Evolutionary conservation across 2,113 vertebrate genomes (phyloP), one percentile per base, ranked within the genome.

Genomic region (Ictalurus furcatus): DNA sequence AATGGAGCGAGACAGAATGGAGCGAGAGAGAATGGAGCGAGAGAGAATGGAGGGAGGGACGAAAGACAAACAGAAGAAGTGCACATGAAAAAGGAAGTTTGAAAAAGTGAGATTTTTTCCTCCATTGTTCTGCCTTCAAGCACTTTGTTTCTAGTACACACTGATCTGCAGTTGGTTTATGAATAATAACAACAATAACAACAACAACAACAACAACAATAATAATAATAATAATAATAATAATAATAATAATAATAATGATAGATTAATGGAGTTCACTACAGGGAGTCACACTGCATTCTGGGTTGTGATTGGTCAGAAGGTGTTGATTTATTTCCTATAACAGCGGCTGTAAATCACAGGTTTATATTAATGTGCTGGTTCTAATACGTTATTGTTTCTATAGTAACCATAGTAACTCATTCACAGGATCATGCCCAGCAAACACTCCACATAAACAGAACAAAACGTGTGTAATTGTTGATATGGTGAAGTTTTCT

Each of bases 21-120:
- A 34, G 34, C 34, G 34, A 34, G 34, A 34, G 34, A 34, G 34
- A 34, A 34, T 34, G 34, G 34, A 34, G 34, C 28, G 85, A 85
- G 56, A 74, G 12, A 44, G 79, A 89, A 78, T 44, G 69, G 13
- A 79, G 58, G 56, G 84, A 80, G 56, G 87, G 76, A 65, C 65
- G 76, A 86, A 87, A 88, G 65, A 86, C 84, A 86, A 76, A 84
- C 88, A 80, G 74, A 85, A 88, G 1, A 80, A 87, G 65, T 34
- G 40, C 86, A 67, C 63, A 61, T 52, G 73, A 87, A 63, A 78
- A 85, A 44, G 65, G 84, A 91, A 87, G 79, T 76, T 86, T 88
- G 83, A 89, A 28, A 78, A 87, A 86, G 90, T 76, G 65, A 79
- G 52, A 37, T 84, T 48, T 48, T 48, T 44, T 44, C n/a, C 28